Percentiles rank a stretch among this genome's conserved stretches.
Conservation (phyloP, 2,888 invertebrate species). For the Oconnorella tubifera region DNA sequence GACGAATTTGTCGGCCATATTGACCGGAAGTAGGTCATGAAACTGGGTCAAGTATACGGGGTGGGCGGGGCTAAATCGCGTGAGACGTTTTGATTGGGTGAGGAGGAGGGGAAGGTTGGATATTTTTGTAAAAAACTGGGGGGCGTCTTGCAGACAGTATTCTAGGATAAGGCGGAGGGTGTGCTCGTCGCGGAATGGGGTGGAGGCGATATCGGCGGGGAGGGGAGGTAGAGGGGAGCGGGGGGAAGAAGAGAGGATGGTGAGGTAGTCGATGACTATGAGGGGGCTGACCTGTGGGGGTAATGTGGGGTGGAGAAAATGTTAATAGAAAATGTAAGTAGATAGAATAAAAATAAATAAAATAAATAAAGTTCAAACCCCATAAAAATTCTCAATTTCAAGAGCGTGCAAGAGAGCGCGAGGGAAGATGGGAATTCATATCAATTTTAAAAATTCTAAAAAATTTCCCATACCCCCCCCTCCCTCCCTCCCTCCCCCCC, state of each 20-base stretch:
- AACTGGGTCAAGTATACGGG: constrained; percentile 31
- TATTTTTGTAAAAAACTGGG: constrained; percentile 24
- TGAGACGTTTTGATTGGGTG: constrained; percentile 33
- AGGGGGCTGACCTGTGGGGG: not conserved
- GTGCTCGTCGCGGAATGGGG: constrained; percentile 25
- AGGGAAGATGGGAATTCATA: too few species aligned
- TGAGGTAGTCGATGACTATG: not conserved
- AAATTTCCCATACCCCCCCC: too few species aligned
- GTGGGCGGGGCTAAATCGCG: constrained; percentile 28
- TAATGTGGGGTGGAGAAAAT: too few species aligned
- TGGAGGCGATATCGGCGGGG: constrained; percentile 26
- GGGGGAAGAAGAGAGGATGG: not conserved
- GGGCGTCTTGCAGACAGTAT: constrained; percentile 28
- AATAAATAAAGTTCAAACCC: too few species aligned
- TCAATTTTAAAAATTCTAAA: too few species aligned
- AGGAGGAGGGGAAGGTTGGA: constrained; percentile 33
- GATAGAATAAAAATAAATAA: too few species aligned
- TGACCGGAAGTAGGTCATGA: constrained; percentile 32
- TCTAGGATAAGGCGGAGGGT: constrained; percentile 27
- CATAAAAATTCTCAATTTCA: too few species aligned
- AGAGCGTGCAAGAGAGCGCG: too few species aligned
- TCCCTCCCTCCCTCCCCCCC: too few species aligned
- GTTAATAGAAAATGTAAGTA: too few species aligned
- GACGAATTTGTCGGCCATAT: constrained; percentile 32
- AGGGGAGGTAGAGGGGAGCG: constrained; percentile 18